These are phyloP conservation scores for Penelope pileata DNA, from an alignment of 2,113 vertebrate species.

Conservation along the genomic window DNA sequence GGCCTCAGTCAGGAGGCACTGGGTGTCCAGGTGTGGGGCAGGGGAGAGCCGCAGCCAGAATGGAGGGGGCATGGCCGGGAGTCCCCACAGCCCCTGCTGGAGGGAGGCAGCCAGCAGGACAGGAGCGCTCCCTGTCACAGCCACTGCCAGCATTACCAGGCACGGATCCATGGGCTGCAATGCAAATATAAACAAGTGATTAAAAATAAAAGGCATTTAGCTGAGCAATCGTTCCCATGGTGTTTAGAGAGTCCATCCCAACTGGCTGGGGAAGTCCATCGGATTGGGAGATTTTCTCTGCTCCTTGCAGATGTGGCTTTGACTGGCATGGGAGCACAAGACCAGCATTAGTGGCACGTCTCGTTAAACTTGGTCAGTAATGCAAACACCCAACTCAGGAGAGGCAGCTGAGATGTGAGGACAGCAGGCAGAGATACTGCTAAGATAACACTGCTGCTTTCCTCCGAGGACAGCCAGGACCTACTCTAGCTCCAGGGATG, in stretches of 20 bases:
- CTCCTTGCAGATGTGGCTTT: background rate
- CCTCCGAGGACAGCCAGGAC: background rate
- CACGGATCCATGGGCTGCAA: background rate
- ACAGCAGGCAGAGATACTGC: background rate
- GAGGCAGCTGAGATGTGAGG: background rate
- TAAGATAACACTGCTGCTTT: background rate
- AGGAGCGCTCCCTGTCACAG: background rate
- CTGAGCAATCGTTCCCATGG: background rate
- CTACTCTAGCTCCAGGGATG: background rate
- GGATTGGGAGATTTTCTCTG: background rate
- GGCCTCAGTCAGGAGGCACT: background rate
- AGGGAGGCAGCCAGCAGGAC: background rate
- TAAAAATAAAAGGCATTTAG: background rate
- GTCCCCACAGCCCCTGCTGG: rapidly evolving
- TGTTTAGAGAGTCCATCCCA: background rate
- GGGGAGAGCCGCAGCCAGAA: background rate
- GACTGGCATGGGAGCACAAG: background rate
- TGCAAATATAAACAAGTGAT: background rate
- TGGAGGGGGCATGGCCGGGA: rapidly evolving
- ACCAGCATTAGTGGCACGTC: rapidly evolving
- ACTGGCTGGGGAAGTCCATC: background rate
- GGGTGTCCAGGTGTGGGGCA: background rate
- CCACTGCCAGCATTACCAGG: background rate
- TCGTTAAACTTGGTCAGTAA: background rate
- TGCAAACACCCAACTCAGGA: background rate